Conservation (phyloP, 2,113 vertebrate species). For the Ceuthmochares aereus region DNA sequence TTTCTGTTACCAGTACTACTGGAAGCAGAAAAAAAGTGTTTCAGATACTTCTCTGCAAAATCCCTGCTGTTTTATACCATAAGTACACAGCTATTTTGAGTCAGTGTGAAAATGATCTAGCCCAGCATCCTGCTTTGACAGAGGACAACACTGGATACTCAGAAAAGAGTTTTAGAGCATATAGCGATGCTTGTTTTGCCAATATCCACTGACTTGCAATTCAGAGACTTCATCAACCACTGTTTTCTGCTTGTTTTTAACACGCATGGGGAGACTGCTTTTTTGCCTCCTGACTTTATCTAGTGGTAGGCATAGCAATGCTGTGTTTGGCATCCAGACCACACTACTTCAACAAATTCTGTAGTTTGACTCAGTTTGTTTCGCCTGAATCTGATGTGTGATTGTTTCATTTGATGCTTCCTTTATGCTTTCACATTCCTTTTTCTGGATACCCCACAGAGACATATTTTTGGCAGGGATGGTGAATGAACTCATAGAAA, state of each 20-base stretch:
- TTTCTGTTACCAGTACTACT: not conserved
- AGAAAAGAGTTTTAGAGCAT: not conserved
- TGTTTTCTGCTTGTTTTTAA: not conserved
- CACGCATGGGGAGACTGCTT: accelerated
- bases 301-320: not conserved
- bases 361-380: not conserved
- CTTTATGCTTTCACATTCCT: not conserved
- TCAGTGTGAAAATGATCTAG: not conserved
- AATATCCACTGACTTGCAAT: not conserved
- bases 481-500: not conserved
- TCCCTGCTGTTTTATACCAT: not conserved
- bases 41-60: not conserved
- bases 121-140: not conserved
- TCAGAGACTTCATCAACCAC: not conserved
- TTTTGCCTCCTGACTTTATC: not conserved
- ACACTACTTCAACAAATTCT: accelerated
- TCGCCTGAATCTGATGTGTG: not conserved
- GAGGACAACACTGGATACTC: not conserved
- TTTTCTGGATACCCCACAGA: not conserved
- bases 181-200: not conserved
- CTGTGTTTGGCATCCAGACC: not conserved
- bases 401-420: not conserved
- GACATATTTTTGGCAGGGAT: not conserved
- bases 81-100: not conserved
- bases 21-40: not conserved